phyloP scores from a whole-genome alignment of 92 coral and sea anemone genomes.

The Plumapathes pennacea region DNA sequence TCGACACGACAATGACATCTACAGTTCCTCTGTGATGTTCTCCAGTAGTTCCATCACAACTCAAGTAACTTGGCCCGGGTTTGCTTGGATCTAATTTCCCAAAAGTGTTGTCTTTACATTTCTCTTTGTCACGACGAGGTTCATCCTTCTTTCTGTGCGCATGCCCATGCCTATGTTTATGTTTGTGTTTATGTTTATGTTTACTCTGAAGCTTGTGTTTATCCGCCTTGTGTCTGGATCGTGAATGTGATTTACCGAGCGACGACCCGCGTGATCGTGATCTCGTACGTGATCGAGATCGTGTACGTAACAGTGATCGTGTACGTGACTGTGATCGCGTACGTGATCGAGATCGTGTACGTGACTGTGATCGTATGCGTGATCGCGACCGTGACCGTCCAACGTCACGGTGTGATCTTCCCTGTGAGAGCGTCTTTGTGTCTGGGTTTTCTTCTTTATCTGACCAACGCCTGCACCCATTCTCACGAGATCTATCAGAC shows the following conservation, averaged over 20 bases:
- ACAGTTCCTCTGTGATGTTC: neutral
- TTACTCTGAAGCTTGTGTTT: constrained; percentile 27
- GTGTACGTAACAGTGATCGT: constrained; percentile 3
- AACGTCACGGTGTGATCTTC: too few relatives aligned
- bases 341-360: too few relatives aligned
- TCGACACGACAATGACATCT: constrained; percentile 42
- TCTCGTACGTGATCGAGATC: too few relatives aligned
- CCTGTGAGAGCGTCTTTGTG: too few relatives aligned
- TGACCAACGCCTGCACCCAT: too few relatives aligned
- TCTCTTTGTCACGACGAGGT: neutral
- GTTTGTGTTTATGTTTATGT: constrained; percentile 58
- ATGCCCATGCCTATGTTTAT: constrained; percentile 22
- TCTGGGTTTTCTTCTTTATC: neutral
- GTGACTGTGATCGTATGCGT: too few relatives aligned
- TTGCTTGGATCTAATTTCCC: neutral
- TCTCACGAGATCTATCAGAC: too few relatives aligned
- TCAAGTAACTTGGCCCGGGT: constrained; percentile 1
- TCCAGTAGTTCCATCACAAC: constrained; percentile 2
- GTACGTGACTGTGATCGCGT: neutral
- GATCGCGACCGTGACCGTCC: too few relatives aligned
- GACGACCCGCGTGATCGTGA: too few relatives aligned
- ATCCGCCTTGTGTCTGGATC: too few relatives aligned
- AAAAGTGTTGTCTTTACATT: neutral
- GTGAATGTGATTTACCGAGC: too few relatives aligned
- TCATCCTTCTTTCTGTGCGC: neutral